Percentiles rank a stretch among this genome's conserved stretches.
Evolutionary conservation across 2,888 invertebrate species (phyloP).

Genomic region (Apoda limacodes): DNA sequence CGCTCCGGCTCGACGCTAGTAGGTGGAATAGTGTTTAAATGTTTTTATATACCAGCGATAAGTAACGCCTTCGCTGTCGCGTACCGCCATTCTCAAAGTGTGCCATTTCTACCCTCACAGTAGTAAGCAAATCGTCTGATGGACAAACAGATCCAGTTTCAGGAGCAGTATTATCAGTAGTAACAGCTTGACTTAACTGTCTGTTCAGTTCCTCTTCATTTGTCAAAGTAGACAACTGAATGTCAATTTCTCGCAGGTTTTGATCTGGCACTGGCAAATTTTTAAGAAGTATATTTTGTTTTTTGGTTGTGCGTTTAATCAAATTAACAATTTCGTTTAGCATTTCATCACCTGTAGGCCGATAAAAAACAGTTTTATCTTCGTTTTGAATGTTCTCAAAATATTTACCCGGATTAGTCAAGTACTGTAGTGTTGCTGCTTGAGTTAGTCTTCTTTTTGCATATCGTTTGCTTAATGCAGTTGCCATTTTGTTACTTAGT

Average conservation of each 20-base stretch:
- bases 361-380: slow-evolving; percentile 12
- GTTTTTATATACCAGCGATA: slow-evolving; percentile 10
- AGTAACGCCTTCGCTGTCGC: slow-evolving; percentile 7
- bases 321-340: no score
- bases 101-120: slow-evolving; percentile 14
- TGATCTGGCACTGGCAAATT: no score
- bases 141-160: slow-evolving; percentile 1
- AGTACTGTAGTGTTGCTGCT: slow-evolving; percentile 13
- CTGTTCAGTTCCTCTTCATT: no score
- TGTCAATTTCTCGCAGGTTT: no score
- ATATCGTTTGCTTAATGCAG: no score
- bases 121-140: slow-evolving; percentile 3
- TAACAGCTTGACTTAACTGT: no score
- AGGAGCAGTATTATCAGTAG: no score
- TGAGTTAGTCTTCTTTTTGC: slow-evolving; percentile 4
- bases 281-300: no score
- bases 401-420: slow-evolving; percentile 13
- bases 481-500: no score
- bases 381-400: slow-evolving; percentile 13
- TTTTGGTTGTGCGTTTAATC: no score
- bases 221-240: no score
- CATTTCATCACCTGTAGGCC: slow-evolving; percentile 14
- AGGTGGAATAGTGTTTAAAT: slow-evolving; percentile 11
- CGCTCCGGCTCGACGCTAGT: slow-evolving; percentile 14
- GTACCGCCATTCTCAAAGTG: slow-evolving; percentile 15